Evolutionary conservation across 2,797 vertebrate species (phyloP).

Genomic region (Chrysocyon brachyurus): DNA sequence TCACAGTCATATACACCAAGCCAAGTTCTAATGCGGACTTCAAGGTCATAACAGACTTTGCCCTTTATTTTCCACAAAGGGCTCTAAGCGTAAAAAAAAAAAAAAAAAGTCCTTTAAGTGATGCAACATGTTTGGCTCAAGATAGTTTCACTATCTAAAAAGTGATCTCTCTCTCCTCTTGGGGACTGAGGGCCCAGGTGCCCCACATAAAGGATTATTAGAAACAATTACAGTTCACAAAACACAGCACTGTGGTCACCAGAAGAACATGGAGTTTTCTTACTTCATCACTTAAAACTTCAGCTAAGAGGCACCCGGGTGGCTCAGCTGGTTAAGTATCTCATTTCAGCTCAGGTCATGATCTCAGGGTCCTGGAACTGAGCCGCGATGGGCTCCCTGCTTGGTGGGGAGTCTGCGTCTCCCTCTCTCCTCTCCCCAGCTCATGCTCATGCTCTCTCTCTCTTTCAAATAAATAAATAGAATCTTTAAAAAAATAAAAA

Average conservation of each 20-base stretch:
- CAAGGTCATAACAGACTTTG: not conserved
- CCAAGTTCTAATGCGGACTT: constrained; percentile 2
- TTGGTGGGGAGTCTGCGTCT: too few species aligned
- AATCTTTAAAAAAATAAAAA: too few species aligned
- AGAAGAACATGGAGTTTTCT: constrained; percentile 32
- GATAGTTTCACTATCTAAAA: constrained; percentile 46
- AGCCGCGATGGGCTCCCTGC: too few species aligned
- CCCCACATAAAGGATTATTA: constrained; percentile 64
- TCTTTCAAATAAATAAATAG: too few species aligned
- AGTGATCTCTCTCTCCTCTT: constrained; percentile 8
- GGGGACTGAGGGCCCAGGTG: constrained; percentile 69
- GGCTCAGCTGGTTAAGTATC: too few species aligned
- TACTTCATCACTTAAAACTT: constrained; percentile 24
- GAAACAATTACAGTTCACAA: constrained; percentile 61
- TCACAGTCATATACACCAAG: not conserved
- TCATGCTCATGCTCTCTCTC: too few species aligned
- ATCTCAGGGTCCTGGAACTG: too few species aligned
- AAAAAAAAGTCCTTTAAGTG: constrained; percentile 52
- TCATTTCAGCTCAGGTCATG: too few species aligned
- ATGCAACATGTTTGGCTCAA: constrained; percentile 66
- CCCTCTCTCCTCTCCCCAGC: too few species aligned
- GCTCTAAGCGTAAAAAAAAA: not conserved
- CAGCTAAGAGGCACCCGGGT: not conserved
- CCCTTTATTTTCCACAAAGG: constrained; percentile 51
- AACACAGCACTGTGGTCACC: constrained; percentile 51